Evolutionary conservation across 2,113 vertebrate species (phyloP), one percentile per base, ranked within the genome.

Genomic region (Cyprinodon brontotheroides): DNA sequence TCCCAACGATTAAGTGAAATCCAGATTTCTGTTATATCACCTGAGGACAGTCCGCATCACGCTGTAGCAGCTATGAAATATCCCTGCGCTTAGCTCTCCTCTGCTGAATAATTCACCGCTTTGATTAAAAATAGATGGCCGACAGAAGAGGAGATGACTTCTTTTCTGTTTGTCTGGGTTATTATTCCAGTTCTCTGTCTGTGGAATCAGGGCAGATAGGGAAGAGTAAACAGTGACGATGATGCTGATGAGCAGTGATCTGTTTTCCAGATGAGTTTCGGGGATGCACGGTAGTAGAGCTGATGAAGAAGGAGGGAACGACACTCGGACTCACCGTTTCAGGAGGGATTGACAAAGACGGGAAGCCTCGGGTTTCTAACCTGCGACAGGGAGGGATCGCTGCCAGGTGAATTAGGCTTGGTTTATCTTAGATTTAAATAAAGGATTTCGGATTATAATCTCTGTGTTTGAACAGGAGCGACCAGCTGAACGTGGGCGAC

Each of bases 251-350:
- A 6, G 14, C 22, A 66, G n/a, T 3, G 48, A 53, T 57, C 1
- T 17, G 14, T 37, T 38, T 4, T 70, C 81, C 90, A 99, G 98
- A 99, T 68, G 98, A 99, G 92, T 98, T 99, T 91, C 97, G 97
- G 85, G 97, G 98, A 84, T 97, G 95, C 81, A 96, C 96, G 3
- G 89, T 97, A 81, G 98, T 99, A 81, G 98, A 99, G 91, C 84
- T 99, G 93, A 97, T 98, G 95, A 99, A 99, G 93, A 99, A 99
- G 90, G 98, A 99, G 93, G 98, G 98, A 50, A 98, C 96, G 20
- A 99, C 97, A 38, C 95, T 99, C 0, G 98, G 98, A 2, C 95
- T 99, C 83, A 99, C 98, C 0, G 97, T 99, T 4, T 99, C 98
- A 0, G 98, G 98, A 38, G 98, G 98, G 74, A 94, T 99, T 0